These are phyloP conservation scores for Centruroides sculpturatus DNA, from an alignment of 1,140 invertebrate genomes.

Conservation along the genomic window DNA sequence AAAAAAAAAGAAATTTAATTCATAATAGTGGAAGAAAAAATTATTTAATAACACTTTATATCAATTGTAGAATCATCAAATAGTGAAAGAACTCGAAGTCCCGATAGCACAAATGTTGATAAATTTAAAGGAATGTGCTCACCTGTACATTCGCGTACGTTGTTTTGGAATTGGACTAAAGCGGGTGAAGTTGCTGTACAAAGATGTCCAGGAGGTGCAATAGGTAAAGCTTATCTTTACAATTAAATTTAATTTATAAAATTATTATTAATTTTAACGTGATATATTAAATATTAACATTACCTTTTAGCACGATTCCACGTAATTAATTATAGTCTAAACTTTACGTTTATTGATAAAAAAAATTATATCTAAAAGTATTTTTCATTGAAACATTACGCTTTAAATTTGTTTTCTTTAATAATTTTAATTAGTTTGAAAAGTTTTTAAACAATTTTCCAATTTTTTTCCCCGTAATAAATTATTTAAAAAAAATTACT, in stretches of 20 bases:
- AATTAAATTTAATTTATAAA: conserved; percentile 22
- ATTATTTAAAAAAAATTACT: too few relatives aligned
- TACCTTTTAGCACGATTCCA: too few relatives aligned
- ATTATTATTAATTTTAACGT: too few relatives aligned
- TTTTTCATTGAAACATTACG: too few relatives aligned
- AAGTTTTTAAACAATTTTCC: too few relatives aligned
- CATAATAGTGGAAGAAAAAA: background rate
- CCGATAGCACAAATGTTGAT: background rate
- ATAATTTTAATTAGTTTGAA: too few relatives aligned
- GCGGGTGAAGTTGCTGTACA: conserved; percentile 60
- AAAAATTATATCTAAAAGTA: too few relatives aligned
- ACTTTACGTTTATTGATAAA: too few relatives aligned
- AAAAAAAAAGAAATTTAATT: background rate
- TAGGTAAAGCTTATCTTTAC: conserved; percentile 45
- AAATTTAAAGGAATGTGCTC: conserved; percentile 36
- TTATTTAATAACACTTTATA: background rate
- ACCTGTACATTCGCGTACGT: conserved; percentile 50
- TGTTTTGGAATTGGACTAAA: conserved; percentile 77
- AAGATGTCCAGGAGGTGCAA: conserved; percentile 73
- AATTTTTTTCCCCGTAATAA: too few relatives aligned
- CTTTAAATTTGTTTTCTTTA: too few relatives aligned
- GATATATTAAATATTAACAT: too few relatives aligned
- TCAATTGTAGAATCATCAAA: background rate
- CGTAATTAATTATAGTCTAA: too few relatives aligned
- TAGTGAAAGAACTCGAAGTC: background rate